Base-by-base conservation (phyloP, 2,797 vertebrate genomes). In the Bovichtus variegatus region DNA sequence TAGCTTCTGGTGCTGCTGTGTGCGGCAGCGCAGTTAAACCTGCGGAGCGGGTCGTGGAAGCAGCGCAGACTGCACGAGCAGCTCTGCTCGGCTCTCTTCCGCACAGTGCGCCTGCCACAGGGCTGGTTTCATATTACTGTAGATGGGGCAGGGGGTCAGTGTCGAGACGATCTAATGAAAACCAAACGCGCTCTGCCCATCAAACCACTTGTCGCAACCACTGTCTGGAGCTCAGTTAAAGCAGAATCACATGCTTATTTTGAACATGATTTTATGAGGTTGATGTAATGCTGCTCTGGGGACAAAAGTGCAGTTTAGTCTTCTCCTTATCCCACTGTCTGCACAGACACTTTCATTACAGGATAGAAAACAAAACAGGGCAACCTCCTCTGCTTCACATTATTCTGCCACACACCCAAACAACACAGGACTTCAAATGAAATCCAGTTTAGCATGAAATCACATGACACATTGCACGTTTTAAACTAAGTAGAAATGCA, bases 81-180 rank as follows among this genome's bases (percentile, higher is more conserved):
- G n/a, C n/a, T 79, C 84, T 67, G 78, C 77, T 74, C 88, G 86
- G 77, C 73, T 86, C 87, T 82, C 81, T 88, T 87, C 87, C 81
- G 73, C 83, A 60, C 80, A 19, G 82, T 65, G 70, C 84, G 89
- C 51, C 76, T 87, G 91, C 91, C 90, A 92, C 88, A 85, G 74
- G 74, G 64, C 76, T 84, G 93, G 93, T 93, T 89, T 95, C 92
- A 90, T 93, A 78, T 95, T 95, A 93, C 95, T 90, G 88, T n/a
- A 62, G 84, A 78, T 76, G 74, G 92, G 92, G 87, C 92, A 92
- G 76, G 74, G 84, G 93, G 91, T 94, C 92, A 92, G 87, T 59
- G 92, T 86, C 89, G 91, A 92, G 90, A 92, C 90, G 25, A 77
- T 72, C 74, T 92, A 90, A 93, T 93, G 90, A 89, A 87, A 91